Evolutionary conservation across 2,888 invertebrate species (phyloP).

Genomic region (Pterostichus madidus): DNA sequence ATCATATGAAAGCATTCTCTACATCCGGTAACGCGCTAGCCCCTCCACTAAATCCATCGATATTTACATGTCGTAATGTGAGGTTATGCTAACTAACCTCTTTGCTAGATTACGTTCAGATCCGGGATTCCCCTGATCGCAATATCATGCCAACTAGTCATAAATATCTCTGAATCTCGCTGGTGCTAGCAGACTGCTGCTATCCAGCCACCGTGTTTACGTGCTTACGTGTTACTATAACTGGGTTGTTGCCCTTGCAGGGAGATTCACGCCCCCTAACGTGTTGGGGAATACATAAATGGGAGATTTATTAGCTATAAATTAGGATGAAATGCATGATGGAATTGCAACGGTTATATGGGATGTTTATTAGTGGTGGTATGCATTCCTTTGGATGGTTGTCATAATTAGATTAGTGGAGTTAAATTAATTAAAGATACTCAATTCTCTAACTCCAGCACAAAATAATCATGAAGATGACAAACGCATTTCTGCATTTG

Average conservation of each 20-base stretch:
- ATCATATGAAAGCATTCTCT: no score
- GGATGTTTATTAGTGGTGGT: no score
- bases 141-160: not conserved
- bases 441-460: no score
- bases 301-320: not conserved
- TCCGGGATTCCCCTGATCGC: constrained; percentile 10
- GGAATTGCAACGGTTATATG: not conserved
- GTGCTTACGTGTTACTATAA: no score
- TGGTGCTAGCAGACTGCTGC: no score
- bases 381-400: no score
- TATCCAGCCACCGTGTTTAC: no score
- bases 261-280: not conserved
- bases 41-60: not conserved
- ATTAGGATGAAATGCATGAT: not conserved
- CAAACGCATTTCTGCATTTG: no score
- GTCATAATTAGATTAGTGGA: no score
- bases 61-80: constrained; percentile 1
- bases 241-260: not conserved
- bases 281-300: not conserved
- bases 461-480: no score
- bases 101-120: not conserved
- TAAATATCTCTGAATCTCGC: not conserved
- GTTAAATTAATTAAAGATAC: no score
- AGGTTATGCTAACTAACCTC: constrained; percentile 29
- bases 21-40: no score